Base-by-base conservation (phyloP, 2,888 invertebrate species). In the Barypeithes pellucidus region DNA sequence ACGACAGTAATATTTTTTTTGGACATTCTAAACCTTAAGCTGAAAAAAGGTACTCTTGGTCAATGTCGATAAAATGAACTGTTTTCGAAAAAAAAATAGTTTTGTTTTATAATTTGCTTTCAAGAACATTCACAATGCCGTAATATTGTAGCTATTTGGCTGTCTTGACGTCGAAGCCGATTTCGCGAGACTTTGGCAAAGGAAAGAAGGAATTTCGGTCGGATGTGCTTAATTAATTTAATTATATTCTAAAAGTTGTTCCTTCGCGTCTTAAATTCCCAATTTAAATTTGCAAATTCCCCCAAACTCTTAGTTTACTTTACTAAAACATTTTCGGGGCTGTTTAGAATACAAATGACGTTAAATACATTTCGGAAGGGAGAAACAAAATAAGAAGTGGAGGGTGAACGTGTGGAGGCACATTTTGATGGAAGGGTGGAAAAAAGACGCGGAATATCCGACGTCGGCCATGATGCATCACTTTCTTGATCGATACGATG, bases 271-370 rank as follows among this genome's bases (percentile, higher is more conserved):
- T 73, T 73, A 73, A 65, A 73, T 73, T 73, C 73, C 60, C 73
- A 73, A 73, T 73, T 73, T 70, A 70, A 74, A 74, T 74, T 74
- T 62, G 16, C 67, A 62, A 70, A 74, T 74, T 70, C 70, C 74
- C 74, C 67, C 67, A 70, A 74, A 74, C 61, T 70, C 70, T 67
- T 67, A 70, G 70, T 74, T 74, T 74, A 70, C 74, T 70, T 70
- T 74, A 67, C 67, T 70, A 70, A 74, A 73, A 74, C 70, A 67
- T 70, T 74, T 70, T 66, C 66, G 61, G 60, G 33, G 61, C 70
- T 70, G 74, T 69, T 70, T 67, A 57, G 74, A 74, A 74, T 74
- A 74, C 74, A 74, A 73, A 74, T 70, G 70, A 70, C 22, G 70
- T 62, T 70, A 67, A 70, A 70, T 69, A 67, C 39, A 68, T 60